These are phyloP conservation scores for Sturnira hondurensis DNA, from an alignment of 2,113 vertebrate genomes.

Conservation along the genomic window DNA sequence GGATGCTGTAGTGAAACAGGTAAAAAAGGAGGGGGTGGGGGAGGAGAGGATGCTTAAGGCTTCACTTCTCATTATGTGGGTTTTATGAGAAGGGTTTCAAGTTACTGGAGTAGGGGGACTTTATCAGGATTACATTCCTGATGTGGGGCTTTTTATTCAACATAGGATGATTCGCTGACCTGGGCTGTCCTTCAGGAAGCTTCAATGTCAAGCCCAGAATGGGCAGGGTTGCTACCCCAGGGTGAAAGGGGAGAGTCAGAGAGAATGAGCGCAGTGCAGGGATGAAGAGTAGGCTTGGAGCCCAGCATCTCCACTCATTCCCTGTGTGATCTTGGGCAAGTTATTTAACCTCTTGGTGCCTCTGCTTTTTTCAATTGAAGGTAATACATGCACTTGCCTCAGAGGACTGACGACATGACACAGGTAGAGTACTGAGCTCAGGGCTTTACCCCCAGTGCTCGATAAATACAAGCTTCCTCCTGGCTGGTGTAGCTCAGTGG, in stretches of 20 bases:
- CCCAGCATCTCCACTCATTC: neutral
- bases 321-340: neutral
- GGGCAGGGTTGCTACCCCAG: no score
- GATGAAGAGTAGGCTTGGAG: neutral
- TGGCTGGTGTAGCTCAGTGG: no score
- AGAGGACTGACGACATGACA: neutral
- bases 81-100: neutral
- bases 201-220: neutral
- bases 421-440: neutral
- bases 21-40: neutral
- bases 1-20: neutral
- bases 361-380: neutral
- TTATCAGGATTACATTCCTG: neutral
- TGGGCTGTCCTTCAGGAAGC: neutral
- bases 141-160: neutral
- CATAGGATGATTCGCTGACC: neutral
- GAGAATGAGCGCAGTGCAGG: accelerated
- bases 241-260: neutral
- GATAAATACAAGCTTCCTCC: neutral
- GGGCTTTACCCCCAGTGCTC: neutral
- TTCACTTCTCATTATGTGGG: neutral
- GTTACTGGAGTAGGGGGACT: neutral
- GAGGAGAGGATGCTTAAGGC: neutral
- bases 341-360: neutral
- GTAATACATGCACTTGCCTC: neutral